Conservation (phyloP, 2,888 invertebrate genomes). For the Drosophila limbata region DNA sequence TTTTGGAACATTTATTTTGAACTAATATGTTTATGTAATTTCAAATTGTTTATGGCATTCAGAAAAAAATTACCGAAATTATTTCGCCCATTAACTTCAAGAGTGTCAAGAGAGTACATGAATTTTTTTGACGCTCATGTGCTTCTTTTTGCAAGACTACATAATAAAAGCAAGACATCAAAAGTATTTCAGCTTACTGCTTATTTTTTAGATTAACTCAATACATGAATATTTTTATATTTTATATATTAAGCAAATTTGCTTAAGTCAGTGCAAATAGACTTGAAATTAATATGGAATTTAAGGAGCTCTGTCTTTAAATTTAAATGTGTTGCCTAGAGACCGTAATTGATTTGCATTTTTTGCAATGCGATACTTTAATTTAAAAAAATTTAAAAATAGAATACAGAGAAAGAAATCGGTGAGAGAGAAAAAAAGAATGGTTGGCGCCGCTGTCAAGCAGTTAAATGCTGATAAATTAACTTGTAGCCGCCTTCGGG, state of each 20-base stretch:
- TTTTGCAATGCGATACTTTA: constrained; percentile 38
- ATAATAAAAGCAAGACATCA: no score
- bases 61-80: no score
- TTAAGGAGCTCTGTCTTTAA: not conserved
- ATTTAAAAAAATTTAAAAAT: constrained; percentile 32
- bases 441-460: constrained; percentile 61
- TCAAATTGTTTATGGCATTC: no score
- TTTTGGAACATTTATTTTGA: not conserved
- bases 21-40: no score
- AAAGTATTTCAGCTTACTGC: no score
- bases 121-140: no score
- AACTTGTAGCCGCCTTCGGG: constrained; percentile 62
- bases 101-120: no score
- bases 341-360: constrained; percentile 14
- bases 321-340: not conserved
- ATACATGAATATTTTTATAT: not conserved
- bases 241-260: no score
- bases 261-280: no score
- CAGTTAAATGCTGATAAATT: constrained; percentile 81
- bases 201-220: not conserved
- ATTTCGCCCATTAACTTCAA: no score
- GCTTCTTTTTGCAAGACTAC: no score
- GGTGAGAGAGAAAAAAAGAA: constrained; percentile 13
- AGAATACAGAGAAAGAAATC: constrained; percentile 1
- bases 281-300: not conserved